Conservation (phyloP, 2,797 vertebrate genomes). For the Toxotes lorentzi region DNA sequence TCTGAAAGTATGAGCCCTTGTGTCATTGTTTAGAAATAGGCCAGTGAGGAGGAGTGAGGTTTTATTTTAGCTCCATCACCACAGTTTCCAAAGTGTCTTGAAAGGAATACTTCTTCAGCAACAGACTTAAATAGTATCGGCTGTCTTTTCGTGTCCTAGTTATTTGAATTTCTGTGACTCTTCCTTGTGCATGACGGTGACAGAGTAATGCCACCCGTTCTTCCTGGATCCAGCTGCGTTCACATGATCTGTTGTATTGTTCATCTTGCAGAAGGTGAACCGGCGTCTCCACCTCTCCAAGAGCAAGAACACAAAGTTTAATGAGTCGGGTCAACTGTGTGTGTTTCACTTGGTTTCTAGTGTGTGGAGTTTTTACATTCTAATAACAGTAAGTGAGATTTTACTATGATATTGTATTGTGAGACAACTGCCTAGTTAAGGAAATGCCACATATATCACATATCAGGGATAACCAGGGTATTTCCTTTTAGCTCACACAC, state of each 20-base stretch:
- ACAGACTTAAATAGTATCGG: conserved; percentile 51
- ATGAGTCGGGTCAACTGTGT: conserved; percentile 95
- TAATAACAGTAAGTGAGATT: conserved; percentile 88
- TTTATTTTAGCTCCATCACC: conserved; percentile 57
- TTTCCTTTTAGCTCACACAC: neutral
- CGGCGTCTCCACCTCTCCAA: conserved; percentile 97
- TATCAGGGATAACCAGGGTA: neutral
- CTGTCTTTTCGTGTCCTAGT: conserved; percentile 49
- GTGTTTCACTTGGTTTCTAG: conserved; percentile 95
- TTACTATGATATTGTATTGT: neutral
- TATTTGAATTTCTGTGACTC: conserved; percentile 44
- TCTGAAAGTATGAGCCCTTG: conserved; percentile 20
- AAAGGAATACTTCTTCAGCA: conserved; percentile 44
- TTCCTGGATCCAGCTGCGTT: conserved; percentile 15
- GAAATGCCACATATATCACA: neutral
- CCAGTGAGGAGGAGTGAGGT: conserved; percentile 37
- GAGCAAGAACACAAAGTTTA: conserved; percentile 98
- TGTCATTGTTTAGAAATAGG: conserved; percentile 67
- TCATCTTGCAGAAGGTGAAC: conserved; percentile 92
- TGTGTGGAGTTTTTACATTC: conserved; percentile 93
- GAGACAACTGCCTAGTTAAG: neutral
- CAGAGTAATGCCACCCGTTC: neutral
- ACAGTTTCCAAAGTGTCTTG: conserved; percentile 45
- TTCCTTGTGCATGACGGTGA: conserved; percentile 51
- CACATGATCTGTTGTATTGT: conserved; percentile 34